Evolutionary conservation across 2,113 vertebrate species (phyloP).

Genomic region (Bucco capensis): DNA sequence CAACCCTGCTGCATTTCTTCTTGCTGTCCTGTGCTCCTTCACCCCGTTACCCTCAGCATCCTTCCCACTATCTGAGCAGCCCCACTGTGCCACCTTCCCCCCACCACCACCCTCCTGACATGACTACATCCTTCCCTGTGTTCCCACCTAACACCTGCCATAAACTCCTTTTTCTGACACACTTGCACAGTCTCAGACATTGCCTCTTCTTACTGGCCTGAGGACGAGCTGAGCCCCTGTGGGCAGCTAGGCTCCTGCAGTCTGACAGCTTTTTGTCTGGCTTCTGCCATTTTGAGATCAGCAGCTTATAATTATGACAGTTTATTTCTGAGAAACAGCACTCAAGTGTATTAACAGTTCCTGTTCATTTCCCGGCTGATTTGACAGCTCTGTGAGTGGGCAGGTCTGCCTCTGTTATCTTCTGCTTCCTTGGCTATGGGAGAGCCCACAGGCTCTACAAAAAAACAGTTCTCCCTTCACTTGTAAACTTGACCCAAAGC

Average conservation of each 20-base stretch:
- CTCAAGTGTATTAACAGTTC: not conserved
- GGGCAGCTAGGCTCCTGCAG: not conserved
- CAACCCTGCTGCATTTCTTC: not conserved
- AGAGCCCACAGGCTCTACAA: not conserved
- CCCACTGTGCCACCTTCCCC: not conserved
- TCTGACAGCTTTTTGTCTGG: not conserved
- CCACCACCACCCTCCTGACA: not conserved
- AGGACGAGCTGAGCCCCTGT: not conserved
- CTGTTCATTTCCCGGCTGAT: not conserved
- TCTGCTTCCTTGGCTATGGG: not conserved
- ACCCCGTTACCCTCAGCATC: not conserved
- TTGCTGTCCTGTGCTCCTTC: not conserved
- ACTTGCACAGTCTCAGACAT: not conserved
- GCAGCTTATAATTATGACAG: not conserved
- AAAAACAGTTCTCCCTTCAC: not conserved
- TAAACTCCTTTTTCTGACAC: not conserved
- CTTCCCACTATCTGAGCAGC: not conserved
- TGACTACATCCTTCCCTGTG: rapidly evolving
- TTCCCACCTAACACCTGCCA: not conserved
- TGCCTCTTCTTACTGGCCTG: not conserved
- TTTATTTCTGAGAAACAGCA: not conserved
- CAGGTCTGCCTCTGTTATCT: not conserved
- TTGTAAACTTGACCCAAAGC: not conserved
- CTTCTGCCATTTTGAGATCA: not conserved
- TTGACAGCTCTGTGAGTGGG: rapidly evolving